Evolutionary conservation across 1,140 invertebrate genomes (phyloP).

Genomic region (Psilanteris sp.): DNA sequence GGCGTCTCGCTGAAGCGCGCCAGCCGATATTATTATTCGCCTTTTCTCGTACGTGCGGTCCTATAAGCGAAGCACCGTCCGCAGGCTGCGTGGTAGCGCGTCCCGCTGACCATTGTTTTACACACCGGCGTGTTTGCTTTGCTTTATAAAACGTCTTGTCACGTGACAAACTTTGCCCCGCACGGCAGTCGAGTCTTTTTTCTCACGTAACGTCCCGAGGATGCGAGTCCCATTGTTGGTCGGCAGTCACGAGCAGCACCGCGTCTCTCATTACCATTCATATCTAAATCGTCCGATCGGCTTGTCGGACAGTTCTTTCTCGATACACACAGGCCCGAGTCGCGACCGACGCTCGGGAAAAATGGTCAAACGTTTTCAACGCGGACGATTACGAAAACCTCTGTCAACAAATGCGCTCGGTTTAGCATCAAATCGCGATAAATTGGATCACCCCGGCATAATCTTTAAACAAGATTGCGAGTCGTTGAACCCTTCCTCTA

Average conservation of each 20-base stretch:
- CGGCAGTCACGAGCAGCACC: slow-evolving; percentile 37
- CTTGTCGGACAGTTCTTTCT: slow-evolving; percentile 31
- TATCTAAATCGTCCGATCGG: slow-evolving; percentile 39
- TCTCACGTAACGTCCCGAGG: slow-evolving; percentile 39
- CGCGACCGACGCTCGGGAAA: no score
- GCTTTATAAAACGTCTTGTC: slow-evolving; percentile 42
- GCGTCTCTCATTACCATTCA: slow-evolving; percentile 53
- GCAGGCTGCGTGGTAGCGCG: no score
- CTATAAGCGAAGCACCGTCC: slow-evolving; percentile 17
- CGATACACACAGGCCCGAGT: no score
- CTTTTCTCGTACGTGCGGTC: no score
- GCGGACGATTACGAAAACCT: no score
- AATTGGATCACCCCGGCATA: neutral
- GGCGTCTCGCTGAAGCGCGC: no score
- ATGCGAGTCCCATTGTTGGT: slow-evolving; percentile 70
- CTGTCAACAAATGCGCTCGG: no score
- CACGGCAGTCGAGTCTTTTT: slow-evolving; percentile 47
- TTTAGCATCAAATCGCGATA: no score
- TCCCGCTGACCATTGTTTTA: slow-evolving; percentile 57
- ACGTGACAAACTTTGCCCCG: slow-evolving; percentile 57
- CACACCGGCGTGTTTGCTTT: slow-evolving; percentile 36
- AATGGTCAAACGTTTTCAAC: no score
- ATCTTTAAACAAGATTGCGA: slow-evolving; percentile 24
- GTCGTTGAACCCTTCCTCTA: slow-evolving; percentile 6
- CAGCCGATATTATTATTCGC: no score